A percentile compares a stretch with the other conserved stretches of the same genome.
phyloP scores from a whole-genome alignment of 2,797 vertebrate species.

The Meda fulgida region DNA sequence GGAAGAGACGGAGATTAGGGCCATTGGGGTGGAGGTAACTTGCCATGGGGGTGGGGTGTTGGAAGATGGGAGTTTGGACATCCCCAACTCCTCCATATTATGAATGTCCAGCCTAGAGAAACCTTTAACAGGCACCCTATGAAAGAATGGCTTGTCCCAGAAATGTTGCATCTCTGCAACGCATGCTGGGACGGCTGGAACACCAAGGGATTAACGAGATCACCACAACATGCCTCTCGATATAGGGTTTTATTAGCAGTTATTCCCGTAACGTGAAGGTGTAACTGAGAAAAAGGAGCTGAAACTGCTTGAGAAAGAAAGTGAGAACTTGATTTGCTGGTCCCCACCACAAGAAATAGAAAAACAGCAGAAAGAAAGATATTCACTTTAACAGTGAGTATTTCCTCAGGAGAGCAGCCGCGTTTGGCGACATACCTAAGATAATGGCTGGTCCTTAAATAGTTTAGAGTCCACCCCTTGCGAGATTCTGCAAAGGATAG shows the following conservation, averaged over 20 bases:
- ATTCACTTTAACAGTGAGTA: background rate
- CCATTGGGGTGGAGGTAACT: too few relatives aligned
- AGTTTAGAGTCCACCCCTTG: background rate
- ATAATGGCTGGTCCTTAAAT: background rate
- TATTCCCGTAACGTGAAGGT: background rate
- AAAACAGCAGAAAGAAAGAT: background rate
- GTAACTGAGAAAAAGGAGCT: background rate
- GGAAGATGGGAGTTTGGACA: background rate
- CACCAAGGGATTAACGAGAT: background rate
- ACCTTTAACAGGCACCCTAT: background rate
- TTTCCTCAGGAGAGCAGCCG: background rate
- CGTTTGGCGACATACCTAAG: background rate
- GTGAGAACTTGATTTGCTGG: background rate
- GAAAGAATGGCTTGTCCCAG: background rate
- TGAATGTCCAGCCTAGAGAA: background rate
- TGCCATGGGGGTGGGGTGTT: too few relatives aligned
- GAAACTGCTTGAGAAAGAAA: background rate
- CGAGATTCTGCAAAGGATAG: background rate
- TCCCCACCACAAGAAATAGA: background rate
- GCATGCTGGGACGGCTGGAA: background rate
- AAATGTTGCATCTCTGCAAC: background rate
- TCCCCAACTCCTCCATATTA: background rate
- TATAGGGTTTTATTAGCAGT: background rate
- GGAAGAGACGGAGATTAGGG: too few relatives aligned
- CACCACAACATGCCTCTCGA: background rate